Base-by-base conservation (phyloP, 2,797 vertebrate genomes). In the Coluber constrictor region DNA sequence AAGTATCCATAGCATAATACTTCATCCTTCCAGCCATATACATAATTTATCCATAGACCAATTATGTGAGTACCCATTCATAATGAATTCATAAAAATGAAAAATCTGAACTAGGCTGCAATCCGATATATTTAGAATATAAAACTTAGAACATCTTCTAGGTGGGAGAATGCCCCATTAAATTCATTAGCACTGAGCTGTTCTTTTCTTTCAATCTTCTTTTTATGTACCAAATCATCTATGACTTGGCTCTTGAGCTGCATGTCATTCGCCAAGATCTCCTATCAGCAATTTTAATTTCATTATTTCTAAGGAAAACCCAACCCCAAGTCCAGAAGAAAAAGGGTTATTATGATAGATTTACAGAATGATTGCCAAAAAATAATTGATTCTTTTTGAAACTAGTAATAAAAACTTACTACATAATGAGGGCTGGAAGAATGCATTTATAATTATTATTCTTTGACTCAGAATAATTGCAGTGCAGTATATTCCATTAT, bases 401-500 rank as follows among this genome's bases (percentile, higher is more conserved):
- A 91, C n/a, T 63, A 16, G 10, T 23, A 88, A 61, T 43, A n/a
- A 89, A 89, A 56, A 55, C 10, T 10, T 55, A 63, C 29, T 29
- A 74, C 13, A 32, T 32, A 59, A 57, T 3, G 10, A 90, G 54
- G n/a, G 37, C 27, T 27, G 56, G 51, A 93, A 87, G 47, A 87
- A 90, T 11, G 2, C 43, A 89, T 60, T 57, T 91, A 47, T 23
- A 29, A 60, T 47, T 3, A 89, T 74, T 86, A 93, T 90, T 90
- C 5, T 74, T 89, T 51, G 83, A 90, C 61, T 59, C 83, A 54
- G 51, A 74, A 95, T 94, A 92, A 60, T 37, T 0, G 59, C 15
- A 47, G n/a, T 89, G 66, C 15, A 79, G n/a, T 94, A 90, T 18
- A 66, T 83, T 93, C 93, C 47, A 32, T 55, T 10, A 16, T 92